Evolutionary conservation across 2,113 vertebrate genomes (phyloP), one percentile per base, ranked within the genome.

Genomic region (Eleginops maclovinus): DNA sequence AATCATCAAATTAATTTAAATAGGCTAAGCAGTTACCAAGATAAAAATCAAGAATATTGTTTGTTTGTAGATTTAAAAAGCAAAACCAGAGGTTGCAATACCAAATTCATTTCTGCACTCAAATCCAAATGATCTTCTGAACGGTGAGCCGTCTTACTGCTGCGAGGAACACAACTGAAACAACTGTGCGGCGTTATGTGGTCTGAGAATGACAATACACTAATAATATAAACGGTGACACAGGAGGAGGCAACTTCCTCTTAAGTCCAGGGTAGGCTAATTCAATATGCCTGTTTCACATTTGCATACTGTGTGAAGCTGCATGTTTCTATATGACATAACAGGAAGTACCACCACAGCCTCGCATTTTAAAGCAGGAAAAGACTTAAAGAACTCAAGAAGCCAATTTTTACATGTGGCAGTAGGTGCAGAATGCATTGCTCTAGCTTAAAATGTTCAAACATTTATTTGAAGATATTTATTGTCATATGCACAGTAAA

Each of bases 181-280:
- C 10, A 13, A 82, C 72, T 31, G 46, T 53, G 54, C 58, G 17
- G 24, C 11, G 2, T 31, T 46, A 19, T 3, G 56, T 58, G 78
- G 79, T 82, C 71, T 72, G 61, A 46, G 51, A 22, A 55, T 68
- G 53, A 82, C 73, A 51, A 71, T 24, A 77, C 46, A 67, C 41
- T 60, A 21, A 67, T 76, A 79, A 82, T 61, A 72, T 24, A 77
- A 58, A 8, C 2, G 0, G 24, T 63, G 22, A 44, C 26, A 21
- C 36, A 2, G 85, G 76, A 88, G 56, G 72, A 81, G 75, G 78
- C 77, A 75, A 94, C 92, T 93, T 95, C 93, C 93, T 93, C 56
- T 76, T 43, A 75, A 66, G 89, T 78, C 68, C 58, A 76, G 60
- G 22, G 50, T 73, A 17, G 65, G 54, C 16, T 3, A 26, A 54